phyloP scores from a whole-genome alignment of 2,113 vertebrate species.

The Guaruba guarouba region DNA sequence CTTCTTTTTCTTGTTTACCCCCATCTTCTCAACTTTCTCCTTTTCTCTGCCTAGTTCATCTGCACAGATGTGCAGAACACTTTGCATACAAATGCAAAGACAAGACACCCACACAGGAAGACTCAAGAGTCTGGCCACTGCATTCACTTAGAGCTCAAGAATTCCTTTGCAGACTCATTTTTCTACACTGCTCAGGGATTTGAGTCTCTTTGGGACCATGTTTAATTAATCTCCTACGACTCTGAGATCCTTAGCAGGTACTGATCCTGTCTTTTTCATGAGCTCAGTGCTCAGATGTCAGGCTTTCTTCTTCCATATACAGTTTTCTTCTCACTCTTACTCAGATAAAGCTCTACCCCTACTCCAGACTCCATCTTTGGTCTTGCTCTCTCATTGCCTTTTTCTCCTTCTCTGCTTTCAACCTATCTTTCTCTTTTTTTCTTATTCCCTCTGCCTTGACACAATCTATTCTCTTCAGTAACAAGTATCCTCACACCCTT shows the following conservation, averaged over 20 bases:
- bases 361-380: background rate
- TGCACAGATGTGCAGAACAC: background rate
- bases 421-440: background rate
- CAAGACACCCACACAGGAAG: fast-evolving
- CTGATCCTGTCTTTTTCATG: background rate
- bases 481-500: background rate
- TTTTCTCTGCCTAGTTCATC: background rate
- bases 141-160: background rate
- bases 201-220: background rate
- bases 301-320: background rate
- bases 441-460: background rate
- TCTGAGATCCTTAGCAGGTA: background rate
- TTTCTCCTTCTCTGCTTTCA: background rate
- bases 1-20: background rate
- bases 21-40: background rate
- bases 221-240: slow-evolving; percentile 3
- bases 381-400: background rate
- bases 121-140: background rate
- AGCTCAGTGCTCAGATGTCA: background rate
- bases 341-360: background rate
- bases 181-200: background rate
- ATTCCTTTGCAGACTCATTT: background rate
- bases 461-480: background rate
- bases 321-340: background rate
- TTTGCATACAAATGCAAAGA: background rate